These are phyloP conservation scores for Daphoenositta chrysoptera DNA, from an alignment of 2,113 vertebrate genomes.

Conservation along the genomic window DNA sequence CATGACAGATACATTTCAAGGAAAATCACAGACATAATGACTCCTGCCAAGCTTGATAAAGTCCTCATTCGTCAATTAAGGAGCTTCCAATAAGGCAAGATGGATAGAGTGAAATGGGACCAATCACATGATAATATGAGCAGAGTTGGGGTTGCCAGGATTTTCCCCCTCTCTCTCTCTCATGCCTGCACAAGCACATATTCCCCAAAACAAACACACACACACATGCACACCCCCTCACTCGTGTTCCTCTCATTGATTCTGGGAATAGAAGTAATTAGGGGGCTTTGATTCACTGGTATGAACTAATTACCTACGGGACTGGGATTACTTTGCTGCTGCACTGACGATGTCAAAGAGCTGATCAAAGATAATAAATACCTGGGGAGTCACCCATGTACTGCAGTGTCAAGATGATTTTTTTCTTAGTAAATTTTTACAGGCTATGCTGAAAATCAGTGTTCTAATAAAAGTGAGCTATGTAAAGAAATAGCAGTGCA, in stretches of 20 bases:
- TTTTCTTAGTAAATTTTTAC: background rate
- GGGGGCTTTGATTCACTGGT: background rate
- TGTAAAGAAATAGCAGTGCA: background rate
- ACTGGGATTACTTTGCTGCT: background rate
- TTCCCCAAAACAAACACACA: background rate
- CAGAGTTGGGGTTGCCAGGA: background rate
- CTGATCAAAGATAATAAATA: background rate
- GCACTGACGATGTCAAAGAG: background rate
- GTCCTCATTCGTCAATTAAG: conserved; percentile 91
- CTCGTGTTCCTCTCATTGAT: background rate
- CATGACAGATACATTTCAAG: conserved; percentile 84
- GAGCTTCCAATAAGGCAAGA: conserved; percentile 76
- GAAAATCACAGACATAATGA: conserved; percentile 86
- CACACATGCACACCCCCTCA: fast-evolving
- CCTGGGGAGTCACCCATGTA: background rate
- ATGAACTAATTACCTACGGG: background rate
- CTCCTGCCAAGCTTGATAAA: conserved; percentile 86
- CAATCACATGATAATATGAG: conserved; percentile 47
- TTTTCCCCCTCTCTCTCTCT: background rate
- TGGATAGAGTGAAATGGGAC: conserved; percentile 75
- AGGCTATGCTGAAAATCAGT: background rate
- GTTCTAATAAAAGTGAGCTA: background rate
- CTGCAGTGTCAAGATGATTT: background rate
- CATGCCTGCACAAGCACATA: fast-evolving
- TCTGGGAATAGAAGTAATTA: background rate